These are phyloP conservation scores for Ormyrus pomaceus DNA, from an alignment of 2,888 invertebrate genomes.

Conservation along the genomic window DNA sequence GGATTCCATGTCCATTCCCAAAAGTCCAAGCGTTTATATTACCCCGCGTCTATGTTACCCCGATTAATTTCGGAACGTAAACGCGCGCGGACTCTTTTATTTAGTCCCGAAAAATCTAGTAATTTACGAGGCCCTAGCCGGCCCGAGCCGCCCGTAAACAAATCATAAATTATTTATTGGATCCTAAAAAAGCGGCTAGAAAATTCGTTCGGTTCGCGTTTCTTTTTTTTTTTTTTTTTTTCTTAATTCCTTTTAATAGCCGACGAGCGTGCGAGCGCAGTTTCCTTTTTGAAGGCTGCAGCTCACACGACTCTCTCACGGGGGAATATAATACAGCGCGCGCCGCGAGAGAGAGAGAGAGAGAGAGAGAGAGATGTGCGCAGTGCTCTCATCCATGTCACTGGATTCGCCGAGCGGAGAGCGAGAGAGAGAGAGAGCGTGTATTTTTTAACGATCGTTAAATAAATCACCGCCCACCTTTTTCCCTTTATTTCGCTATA, in stretches of 20 bases:
- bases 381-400: conserved; percentile 55
- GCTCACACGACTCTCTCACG: conserved; percentile 18
- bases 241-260: conserved; percentile 43
- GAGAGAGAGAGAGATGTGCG: conserved; percentile 21
- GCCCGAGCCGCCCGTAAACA: conserved; percentile 47
- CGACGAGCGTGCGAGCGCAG: conserved; percentile 18
- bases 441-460: conserved; percentile 55
- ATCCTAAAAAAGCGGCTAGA: conserved; percentile 44
- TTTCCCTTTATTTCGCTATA: conserved; percentile 13
- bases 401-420: conserved; percentile 11
- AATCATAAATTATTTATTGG: conserved; percentile 57
- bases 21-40: background rate
- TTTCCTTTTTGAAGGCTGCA: conserved; percentile 47
- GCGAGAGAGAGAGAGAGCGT: background rate
- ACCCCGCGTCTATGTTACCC: background rate
- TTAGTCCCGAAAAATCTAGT: conserved; percentile 5
- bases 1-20: too few species aligned
- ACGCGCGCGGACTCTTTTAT: background rate
- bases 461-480: conserved; percentile 50
- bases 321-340: conserved; percentile 1
- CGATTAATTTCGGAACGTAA: background rate
- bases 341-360: too few species aligned
- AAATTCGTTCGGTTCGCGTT: conserved; percentile 12
- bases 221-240: background rate
- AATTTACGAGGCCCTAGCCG: conserved; percentile 20